Conservation (phyloP, 2,113 vertebrate species). For the Mesocricetus auratus region DNA sequence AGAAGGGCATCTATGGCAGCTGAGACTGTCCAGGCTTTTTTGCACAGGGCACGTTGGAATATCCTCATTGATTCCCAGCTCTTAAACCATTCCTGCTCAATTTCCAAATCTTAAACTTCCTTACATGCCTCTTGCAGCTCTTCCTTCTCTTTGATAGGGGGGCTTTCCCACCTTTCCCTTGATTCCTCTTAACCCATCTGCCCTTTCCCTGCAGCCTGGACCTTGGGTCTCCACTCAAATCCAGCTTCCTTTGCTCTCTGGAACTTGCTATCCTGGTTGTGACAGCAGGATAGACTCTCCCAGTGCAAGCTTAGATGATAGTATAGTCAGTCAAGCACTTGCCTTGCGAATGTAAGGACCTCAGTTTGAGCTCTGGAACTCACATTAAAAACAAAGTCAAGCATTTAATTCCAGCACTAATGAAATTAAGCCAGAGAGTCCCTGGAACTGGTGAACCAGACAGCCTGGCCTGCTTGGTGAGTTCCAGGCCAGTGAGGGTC, state of each 20-base stretch:
- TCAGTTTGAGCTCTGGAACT: not conserved
- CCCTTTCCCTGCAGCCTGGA: not conserved
- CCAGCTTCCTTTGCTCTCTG: not conserved
- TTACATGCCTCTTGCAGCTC: not conserved
- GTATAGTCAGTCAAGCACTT: not conserved
- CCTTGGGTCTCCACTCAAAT: not conserved
- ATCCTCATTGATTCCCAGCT: not conserved
- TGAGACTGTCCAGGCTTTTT: not conserved
- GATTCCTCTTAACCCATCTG: not conserved
- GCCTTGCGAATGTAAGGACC: not conserved
- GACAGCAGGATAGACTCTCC: not conserved
- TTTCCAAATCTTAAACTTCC: not conserved
- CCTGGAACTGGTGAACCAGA: not conserved
- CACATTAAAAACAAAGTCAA: not conserved
- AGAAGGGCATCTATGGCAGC: fast-evolving
- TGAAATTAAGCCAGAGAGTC: not conserved
- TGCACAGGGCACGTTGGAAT: not conserved
- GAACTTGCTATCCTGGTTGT: not conserved
- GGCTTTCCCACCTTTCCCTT: not conserved
- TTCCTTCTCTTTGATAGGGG: not conserved
- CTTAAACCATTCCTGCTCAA: not conserved
- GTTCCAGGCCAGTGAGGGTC: not conserved
- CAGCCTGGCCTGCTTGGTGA: not conserved
- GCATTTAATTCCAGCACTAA: not conserved
- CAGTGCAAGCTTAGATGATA: not conserved